These are phyloP conservation scores for Tinea pellionella DNA, from an alignment of 2,888 invertebrate genomes.

Conservation along the genomic window DNA sequence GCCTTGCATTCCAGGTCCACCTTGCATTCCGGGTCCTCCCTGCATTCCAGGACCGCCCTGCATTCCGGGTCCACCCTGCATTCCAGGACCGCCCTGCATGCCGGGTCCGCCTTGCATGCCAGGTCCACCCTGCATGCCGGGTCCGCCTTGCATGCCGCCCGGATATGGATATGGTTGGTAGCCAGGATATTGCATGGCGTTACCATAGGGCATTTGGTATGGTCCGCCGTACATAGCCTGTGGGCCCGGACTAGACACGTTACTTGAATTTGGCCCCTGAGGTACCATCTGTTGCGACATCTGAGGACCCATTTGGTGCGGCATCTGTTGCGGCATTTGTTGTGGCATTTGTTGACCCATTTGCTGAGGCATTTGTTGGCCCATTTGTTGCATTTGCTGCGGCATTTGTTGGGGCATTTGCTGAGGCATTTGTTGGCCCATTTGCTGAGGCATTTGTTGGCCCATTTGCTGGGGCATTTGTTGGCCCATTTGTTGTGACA, in stretches of 20 bases:
- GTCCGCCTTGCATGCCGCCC: not conserved
- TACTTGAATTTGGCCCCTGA: constrained; percentile 30
- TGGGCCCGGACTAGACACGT: constrained; percentile 14
- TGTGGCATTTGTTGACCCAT: constrained; percentile 12
- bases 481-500: not conserved
- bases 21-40: not conserved
- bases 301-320: constrained; percentile 14
- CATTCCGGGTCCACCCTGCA: no score
- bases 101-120: not conserved
- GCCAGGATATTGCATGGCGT: constrained; percentile 29
- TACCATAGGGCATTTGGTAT: constrained; percentile 37
- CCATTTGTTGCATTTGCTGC: constrained; percentile 19
- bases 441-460: constrained; percentile 18
- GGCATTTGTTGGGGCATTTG: constrained; percentile 20
- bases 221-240: constrained; percentile 34
- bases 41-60: not conserved
- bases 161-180: constrained; percentile 36
- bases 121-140: no score
- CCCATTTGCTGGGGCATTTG: not conserved
- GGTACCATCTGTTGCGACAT: constrained; percentile 18
- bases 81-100: no score
- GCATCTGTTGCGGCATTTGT: not conserved
- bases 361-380: constrained; percentile 21
- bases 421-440: constrained; percentile 16
- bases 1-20: no score